These are phyloP conservation scores for Notodonta ziczac DNA, from an alignment of 2,888 invertebrate species.

Conservation along the genomic window DNA sequence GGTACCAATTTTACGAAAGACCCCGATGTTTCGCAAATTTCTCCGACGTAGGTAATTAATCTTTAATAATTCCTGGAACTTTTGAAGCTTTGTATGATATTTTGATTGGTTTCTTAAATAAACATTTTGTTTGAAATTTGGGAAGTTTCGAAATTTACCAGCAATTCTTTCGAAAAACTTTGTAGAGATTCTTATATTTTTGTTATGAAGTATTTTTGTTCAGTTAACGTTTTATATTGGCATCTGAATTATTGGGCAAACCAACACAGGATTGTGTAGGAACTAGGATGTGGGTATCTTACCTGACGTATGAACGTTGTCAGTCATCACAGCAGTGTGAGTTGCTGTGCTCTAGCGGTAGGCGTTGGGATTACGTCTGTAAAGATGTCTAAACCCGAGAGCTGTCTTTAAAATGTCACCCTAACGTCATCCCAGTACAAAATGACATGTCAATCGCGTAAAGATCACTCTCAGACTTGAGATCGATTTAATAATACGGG, in stretches of 20 bases:
- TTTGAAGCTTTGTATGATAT: not conserved
- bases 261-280: not conserved
- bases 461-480: no score
- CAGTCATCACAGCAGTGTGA: not conserved
- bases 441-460: no score
- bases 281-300: not conserved
- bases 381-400: no score
- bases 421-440: no score
- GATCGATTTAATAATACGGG: no score
- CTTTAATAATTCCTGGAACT: not conserved
- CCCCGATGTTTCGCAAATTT: no score
- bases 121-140: not conserved
- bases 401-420: no score
- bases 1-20: not conserved
- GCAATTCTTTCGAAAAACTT: not conserved
- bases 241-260: no score
- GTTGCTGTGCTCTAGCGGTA: not conserved
- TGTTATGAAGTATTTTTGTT: not conserved
- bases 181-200: not conserved
- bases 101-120: not conserved
- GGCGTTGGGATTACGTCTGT: not conserved
- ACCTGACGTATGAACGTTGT: not conserved
- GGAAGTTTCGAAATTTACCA: not conserved
- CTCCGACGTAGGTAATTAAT: no score
- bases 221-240: no score